Base-by-base conservation (phyloP, 2,113 vertebrate genomes). In the Nicator chloris region DNA sequence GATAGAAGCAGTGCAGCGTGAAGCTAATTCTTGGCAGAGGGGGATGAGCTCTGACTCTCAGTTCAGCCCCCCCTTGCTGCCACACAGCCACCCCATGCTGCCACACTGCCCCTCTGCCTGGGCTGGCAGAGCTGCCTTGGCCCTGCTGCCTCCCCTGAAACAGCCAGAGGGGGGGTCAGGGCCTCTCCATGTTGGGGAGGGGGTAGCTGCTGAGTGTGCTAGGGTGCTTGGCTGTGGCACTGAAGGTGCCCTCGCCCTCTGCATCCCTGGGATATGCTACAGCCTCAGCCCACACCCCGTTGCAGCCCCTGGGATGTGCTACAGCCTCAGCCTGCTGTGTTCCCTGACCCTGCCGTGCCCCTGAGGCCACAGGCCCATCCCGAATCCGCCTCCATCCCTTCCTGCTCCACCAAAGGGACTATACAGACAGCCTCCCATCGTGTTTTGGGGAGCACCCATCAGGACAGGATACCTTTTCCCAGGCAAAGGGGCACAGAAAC, bases 121-220 rank as follows among this genome's bases (percentile, higher is more conserved):
- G 10, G 33, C 77, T 86, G 88, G 49, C 63, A 69, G 18, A 39
- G 53, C 61, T 64, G 47, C 65, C 47, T 30, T 0, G 6, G 44
- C 49, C 53, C 49, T 1, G 2, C 61, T 61, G 84, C 42, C 19
- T 37, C 11, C 28, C 68, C 53, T 8, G 47, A 53, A 26, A n/a
- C 69, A 44, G 57, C 2, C 0, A 17, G 2, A 3, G 53, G 76
- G 50, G 12, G 40, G 57, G 5, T 39, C 33, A 11, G 51, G n/a
- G 17, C 17, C 6, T 18, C 33, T 39, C 42, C 0, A 0, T 3
- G 4, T 0, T n/a, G n/a, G n/a, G 42, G 0, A 2, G 20, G 17
- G 4, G 17, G 7, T 6, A 44, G 30, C 20, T 85, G 50, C 40
- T 61, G 60, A n/a, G 50, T 1, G 26, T 30, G 15, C 64, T 37